Evolutionary conservation across 2,113 vertebrate species (phyloP), one percentile per base, ranked within the genome.

Genomic region (Elachura formosa): DNA sequence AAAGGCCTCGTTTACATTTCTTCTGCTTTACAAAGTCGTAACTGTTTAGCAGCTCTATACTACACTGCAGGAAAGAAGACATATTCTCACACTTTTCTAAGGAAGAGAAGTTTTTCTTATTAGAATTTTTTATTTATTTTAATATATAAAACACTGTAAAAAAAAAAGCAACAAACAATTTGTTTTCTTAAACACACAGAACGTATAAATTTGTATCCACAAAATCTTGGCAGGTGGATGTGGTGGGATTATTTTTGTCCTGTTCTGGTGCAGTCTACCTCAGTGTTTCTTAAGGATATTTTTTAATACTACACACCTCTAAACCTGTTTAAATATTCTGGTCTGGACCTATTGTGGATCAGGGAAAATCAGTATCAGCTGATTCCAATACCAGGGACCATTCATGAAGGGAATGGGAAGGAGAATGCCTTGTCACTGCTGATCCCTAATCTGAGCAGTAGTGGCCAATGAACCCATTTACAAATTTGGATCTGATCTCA

Each of bases 241-340:
- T 93, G 90, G 94, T 94, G 91, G 94, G 91, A 72, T 96, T 90
- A 85, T 92, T 84, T 94, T 97, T 92, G 97, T 96, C 97, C 97
- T 98, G 97, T 98, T 97, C 97, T 98, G 98, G 98, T 98, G 97
- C 98, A 98, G 98, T 98, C 99, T 99, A 99, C 99, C 99, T 99
- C 99, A 99, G 97, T 97, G 92, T 97, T 94, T 93, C 92, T 79
- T 96, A 94, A 96, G 94, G 95, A 87, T 96, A 43, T 91, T 97
- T 96, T 96, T 97, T 96, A 96, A 95, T 96, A 95, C 91, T 91
- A 61, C 94, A 73, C 95, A 91, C 71, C 89, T 95, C 63, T 82
- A 68, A 95, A 92, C 82, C 95, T 96, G 93, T 93, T 96, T 34
- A 76, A 91, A 93, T 90, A 94, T 94, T 96, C 96, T 88, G 90